Percentiles rank a stretch among this genome's conserved stretches.
Evolutionary conservation across 2,797 vertebrate species (phyloP).

Genomic region (Decapterus maruadsi): DNA sequence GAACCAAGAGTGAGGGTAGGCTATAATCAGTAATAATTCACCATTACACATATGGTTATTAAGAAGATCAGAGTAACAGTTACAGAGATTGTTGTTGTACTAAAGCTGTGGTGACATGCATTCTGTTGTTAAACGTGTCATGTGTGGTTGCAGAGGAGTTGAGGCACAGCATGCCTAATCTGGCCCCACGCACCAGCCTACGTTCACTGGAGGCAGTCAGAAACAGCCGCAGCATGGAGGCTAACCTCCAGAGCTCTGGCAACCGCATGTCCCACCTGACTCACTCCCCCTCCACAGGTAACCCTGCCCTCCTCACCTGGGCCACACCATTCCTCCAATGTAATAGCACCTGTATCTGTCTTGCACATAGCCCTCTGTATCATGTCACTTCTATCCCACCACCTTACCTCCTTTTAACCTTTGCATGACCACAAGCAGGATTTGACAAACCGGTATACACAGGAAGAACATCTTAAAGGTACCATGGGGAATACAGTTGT

Average conservation of each 20-base stretch:
- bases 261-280: constrained; percentile 91
- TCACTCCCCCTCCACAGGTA: constrained; percentile 90
- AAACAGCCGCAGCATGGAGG: constrained; percentile 95
- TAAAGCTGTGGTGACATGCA: constrained; percentile 15
- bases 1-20: constrained; percentile 91
- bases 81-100: constrained; percentile 8
- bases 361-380: constrained; percentile 18
- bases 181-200: constrained; percentile 91
- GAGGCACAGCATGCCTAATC: constrained; percentile 95
- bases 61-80: not conserved
- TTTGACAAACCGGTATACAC: not conserved
- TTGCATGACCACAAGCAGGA: constrained; percentile 42
- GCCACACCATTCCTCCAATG: constrained; percentile 25
- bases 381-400: constrained; percentile 14
- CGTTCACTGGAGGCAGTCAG: constrained; percentile 91
- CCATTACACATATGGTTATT: not conserved
- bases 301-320: constrained; percentile 70
- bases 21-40: not conserved
- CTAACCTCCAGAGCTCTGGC: constrained; percentile 93
- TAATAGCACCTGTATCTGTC: constrained; percentile 12
- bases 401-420: constrained; percentile 20
- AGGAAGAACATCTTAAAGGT: not conserved
- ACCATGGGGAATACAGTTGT: not conserved
- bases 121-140: constrained; percentile 64
- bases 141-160: constrained; percentile 91